These are phyloP conservation scores for Cherax destructor DNA, from an alignment of 1,140 invertebrate genomes.

Conservation along the genomic window DNA sequence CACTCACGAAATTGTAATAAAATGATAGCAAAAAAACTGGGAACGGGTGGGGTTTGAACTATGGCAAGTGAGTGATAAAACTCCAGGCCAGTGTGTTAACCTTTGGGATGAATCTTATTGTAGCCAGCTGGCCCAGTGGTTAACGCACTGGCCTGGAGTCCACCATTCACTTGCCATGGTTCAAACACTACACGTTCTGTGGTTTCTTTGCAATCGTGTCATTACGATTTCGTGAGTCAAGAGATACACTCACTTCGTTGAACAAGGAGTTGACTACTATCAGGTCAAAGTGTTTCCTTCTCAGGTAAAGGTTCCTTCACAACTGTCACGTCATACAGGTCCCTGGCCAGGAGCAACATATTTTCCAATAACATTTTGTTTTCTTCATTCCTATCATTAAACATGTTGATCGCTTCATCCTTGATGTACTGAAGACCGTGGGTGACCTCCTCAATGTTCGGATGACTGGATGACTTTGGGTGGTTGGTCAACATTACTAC, in stretches of 20 bases:
- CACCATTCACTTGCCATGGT: no score
- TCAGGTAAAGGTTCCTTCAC: neutral
- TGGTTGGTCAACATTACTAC: slow-evolving; percentile 8
- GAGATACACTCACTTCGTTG: neutral
- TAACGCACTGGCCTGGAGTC: no score
- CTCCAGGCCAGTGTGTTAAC: no score
- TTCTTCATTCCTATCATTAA: neutral
- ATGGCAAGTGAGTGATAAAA: no score
- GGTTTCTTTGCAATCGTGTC: no score
- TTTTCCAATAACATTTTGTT: neutral
- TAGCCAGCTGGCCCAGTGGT: no score
- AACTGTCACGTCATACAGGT: neutral
- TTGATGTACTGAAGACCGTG: neutral
- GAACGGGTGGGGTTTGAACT: no score
- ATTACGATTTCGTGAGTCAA: no score
- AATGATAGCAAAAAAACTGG: no score
- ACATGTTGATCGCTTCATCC: neutral
- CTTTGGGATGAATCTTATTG: no score
- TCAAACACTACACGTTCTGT: no score
- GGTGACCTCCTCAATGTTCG: neutral
- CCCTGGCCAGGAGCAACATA: neutral
- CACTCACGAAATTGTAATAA: no score
- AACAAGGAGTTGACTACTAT: neutral
- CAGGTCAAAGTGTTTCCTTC: slow-evolving; percentile 1
- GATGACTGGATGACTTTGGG: neutral